These are phyloP conservation scores for Pedetes capensis DNA, from an alignment of 2,113 vertebrate genomes.

Conservation along the genomic window DNA sequence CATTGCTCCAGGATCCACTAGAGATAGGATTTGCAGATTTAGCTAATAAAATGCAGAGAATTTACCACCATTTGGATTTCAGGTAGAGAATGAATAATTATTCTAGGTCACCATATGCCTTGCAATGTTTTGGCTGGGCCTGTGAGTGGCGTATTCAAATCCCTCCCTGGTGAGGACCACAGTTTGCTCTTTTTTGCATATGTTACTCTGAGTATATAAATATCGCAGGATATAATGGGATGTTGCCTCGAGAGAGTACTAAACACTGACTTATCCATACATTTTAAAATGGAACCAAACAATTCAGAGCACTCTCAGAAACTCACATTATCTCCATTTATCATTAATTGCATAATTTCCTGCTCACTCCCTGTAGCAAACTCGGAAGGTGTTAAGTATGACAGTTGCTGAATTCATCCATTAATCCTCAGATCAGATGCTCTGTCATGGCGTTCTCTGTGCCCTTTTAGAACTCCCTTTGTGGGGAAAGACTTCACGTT, in stretches of 20 bases:
- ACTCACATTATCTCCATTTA: fast-evolving
- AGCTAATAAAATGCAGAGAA: background rate
- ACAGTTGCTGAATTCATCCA: background rate
- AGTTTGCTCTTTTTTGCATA: fast-evolving
- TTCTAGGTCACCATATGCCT: background rate
- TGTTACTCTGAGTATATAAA: background rate
- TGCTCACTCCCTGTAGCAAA: background rate
- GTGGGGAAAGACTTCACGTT: background rate
- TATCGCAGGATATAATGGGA: background rate
- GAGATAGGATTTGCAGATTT: fast-evolving
- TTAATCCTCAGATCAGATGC: background rate
- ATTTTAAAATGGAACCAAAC: background rate
- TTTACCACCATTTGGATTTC: background rate
- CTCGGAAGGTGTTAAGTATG: background rate
- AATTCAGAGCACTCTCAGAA: fast-evolving
- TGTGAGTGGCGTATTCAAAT: no score
- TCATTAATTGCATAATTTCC: background rate
- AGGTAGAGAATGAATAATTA: background rate
- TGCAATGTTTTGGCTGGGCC: background rate
- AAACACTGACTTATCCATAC: background rate
- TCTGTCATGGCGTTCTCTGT: no score
- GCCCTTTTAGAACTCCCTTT: background rate
- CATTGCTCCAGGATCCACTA: fast-evolving
- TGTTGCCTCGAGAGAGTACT: background rate
- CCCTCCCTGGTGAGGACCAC: fast-evolving